Conservation (phyloP, 2,888 invertebrate genomes). For the Pseudanteris insignis region DNA sequence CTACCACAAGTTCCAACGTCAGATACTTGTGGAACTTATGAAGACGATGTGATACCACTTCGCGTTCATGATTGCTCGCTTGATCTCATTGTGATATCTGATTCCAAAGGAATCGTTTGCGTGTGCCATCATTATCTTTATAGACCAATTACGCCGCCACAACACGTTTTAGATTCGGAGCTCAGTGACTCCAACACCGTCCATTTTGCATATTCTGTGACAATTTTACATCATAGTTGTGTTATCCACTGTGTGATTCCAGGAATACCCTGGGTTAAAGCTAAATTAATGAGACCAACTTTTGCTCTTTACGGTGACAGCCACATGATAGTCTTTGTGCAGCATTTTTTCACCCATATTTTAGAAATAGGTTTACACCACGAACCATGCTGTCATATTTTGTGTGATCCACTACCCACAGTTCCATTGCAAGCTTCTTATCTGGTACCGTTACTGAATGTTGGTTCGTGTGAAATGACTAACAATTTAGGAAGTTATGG, state of each 20-base stretch:
- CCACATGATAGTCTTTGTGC: conserved; percentile 83
- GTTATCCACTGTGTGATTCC: conserved; percentile 85
- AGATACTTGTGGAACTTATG: conserved; percentile 76
- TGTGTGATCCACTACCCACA: conserved; percentile 71
- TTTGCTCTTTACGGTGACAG: conserved; percentile 81
- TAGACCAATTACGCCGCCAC: conserved; percentile 72
- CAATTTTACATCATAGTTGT: conserved; percentile 83
- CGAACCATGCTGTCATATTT: conserved; percentile 84
- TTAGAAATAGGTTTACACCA: conserved; percentile 85
- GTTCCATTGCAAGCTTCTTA: conserved; percentile 71
- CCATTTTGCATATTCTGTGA: conserved; percentile 86
- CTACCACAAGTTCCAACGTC: conserved; percentile 75
- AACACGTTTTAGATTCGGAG: conserved; percentile 58
- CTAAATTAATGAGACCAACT: conserved; percentile 79
- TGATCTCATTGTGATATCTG: conserved; percentile 81
- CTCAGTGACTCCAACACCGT: conserved; percentile 72
- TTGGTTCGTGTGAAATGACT: conserved; percentile 50
- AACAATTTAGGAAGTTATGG: conserved; percentile 34
- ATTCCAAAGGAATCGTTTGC: conserved; percentile 77
- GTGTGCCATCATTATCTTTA: conserved; percentile 87
- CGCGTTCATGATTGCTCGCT: conserved; percentile 84
- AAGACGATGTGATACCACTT: conserved; percentile 83
- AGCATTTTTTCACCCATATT: conserved; percentile 84
- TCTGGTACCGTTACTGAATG: conserved; percentile 74
- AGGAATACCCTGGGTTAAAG: conserved; percentile 81